These are phyloP conservation scores for Ditula angustiorana DNA, from an alignment of 2,888 invertebrate species.

Conservation along the genomic window DNA sequence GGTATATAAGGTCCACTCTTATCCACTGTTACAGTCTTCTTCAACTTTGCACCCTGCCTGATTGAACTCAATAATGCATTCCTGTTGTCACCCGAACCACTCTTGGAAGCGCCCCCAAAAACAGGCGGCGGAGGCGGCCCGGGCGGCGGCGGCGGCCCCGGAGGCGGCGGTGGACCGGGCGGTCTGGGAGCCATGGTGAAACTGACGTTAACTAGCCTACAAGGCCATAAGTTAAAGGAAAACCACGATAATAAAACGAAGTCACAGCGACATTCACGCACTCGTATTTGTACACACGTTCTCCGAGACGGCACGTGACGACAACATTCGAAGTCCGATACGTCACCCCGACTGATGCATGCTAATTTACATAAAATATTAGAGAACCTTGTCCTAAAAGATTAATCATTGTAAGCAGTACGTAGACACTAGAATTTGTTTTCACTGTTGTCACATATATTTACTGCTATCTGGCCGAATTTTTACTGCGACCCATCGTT, in stretches of 20 bases:
- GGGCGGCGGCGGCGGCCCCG: conserved; percentile 88
- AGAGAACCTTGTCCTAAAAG: conserved; percentile 78
- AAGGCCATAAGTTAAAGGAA: conserved; percentile 57
- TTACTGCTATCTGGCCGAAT: conserved; percentile 28
- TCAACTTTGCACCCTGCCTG: conserved; percentile 91
- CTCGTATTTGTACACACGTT: conserved; percentile 48
- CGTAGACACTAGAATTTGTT: conserved; percentile 76
- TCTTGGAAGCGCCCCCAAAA: conserved; percentile 74
- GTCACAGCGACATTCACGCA: conserved; percentile 32
- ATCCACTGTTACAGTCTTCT: conserved; percentile 95
- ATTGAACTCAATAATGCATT: conserved; percentile 92
- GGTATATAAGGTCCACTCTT: conserved; percentile 93
- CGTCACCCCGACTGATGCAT: conserved; percentile 59
- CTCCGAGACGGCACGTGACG: conserved; percentile 40
- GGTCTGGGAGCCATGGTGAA: conserved; percentile 75
- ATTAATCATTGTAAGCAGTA: conserved; percentile 79
- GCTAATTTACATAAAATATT: conserved; percentile 76
- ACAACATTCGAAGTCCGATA: conserved; percentile 42
- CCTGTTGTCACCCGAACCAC: conserved; percentile 85
- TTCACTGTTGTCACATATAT: conserved; percentile 66
- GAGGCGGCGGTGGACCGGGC: conserved; percentile 88
- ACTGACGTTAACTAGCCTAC: conserved; percentile 49
- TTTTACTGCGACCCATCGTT: conserved; percentile 19
- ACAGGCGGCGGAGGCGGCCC: conserved; percentile 85
- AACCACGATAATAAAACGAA: conserved; percentile 31